Conservation (phyloP, 2,888 invertebrate genomes). For the Eutolmus rufibarbis region DNA sequence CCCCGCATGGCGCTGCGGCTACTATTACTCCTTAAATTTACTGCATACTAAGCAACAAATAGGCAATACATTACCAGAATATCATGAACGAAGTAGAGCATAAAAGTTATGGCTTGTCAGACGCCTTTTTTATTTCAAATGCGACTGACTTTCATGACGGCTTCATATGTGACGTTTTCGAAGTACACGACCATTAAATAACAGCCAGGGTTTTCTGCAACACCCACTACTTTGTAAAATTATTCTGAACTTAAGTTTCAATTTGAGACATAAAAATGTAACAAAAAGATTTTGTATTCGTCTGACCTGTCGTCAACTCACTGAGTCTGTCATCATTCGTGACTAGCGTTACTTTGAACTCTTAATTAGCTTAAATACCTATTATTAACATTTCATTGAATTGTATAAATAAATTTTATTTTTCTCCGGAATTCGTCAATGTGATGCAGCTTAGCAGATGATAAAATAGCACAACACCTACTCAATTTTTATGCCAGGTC, state of each 20-base stretch:
- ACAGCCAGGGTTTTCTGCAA: not conserved
- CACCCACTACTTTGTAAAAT: not conserved
- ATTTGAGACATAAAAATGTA: not conserved
- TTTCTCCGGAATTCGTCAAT: no score
- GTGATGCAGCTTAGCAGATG: no score
- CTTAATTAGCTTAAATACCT: no score
- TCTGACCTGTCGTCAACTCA: not conserved
- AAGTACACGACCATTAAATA: not conserved
- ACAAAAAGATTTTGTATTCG: not conserved
- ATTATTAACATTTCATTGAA: no score
- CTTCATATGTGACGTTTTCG: not conserved
- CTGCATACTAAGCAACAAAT: conserved; percentile 5
- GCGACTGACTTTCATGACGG: not conserved
- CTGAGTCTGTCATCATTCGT: not conserved
- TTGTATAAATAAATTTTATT: no score
- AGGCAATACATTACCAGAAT: not conserved
- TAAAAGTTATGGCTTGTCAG: not conserved
- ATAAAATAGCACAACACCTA: no score
- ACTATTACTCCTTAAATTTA: not conserved
- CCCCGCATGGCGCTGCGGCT: not conserved
- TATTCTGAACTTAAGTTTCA: not conserved
- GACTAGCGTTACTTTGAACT: no score
- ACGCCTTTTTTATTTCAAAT: not conserved
- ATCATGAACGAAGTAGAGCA: not conserved
- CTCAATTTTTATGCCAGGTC: no score